Conservation (phyloP, 2,888 invertebrate species). For the Philereme vetulata region DNA sequence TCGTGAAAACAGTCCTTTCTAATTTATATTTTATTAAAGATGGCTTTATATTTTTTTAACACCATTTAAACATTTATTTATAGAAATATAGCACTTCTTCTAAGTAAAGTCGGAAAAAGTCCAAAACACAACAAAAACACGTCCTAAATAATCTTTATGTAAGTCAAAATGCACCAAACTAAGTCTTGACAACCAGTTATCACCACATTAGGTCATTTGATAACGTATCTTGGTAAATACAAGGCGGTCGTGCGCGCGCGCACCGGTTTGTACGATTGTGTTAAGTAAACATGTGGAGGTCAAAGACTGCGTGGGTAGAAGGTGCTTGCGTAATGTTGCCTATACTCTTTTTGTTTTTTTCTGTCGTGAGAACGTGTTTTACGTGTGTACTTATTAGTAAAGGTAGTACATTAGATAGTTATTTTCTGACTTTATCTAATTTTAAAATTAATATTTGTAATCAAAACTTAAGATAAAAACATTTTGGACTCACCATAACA, state of each 20-base stretch:
- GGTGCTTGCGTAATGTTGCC: conserved; percentile 14
- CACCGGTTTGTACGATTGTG: conserved; percentile 51
- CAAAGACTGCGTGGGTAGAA: conserved; percentile 50
- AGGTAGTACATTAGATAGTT: no score
- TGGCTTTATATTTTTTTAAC: no score
- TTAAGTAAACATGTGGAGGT: conserved; percentile 55
- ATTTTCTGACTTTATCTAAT: no score
- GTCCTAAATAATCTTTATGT: background rate
- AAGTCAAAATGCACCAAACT: background rate
- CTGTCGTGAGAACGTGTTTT: conserved; percentile 4
- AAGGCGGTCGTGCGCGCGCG: conserved; percentile 33
- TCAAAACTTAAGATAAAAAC: no score
- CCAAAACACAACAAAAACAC: background rate
- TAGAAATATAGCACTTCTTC: no score
- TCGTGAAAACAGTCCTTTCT: no score
- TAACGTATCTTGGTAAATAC: conserved; percentile 54
- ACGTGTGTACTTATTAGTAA: background rate
- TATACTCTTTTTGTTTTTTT: conserved; percentile 4
- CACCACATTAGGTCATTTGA: conserved; percentile 36
- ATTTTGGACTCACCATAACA: no score
- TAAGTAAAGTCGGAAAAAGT: no score
- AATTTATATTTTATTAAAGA: no score
- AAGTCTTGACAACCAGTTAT: conserved; percentile 1
- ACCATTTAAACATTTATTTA: no score
- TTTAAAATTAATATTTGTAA: no score